Base-by-base conservation (phyloP, 2,888 invertebrate species). In the Archaeoteleia sp. region DNA sequence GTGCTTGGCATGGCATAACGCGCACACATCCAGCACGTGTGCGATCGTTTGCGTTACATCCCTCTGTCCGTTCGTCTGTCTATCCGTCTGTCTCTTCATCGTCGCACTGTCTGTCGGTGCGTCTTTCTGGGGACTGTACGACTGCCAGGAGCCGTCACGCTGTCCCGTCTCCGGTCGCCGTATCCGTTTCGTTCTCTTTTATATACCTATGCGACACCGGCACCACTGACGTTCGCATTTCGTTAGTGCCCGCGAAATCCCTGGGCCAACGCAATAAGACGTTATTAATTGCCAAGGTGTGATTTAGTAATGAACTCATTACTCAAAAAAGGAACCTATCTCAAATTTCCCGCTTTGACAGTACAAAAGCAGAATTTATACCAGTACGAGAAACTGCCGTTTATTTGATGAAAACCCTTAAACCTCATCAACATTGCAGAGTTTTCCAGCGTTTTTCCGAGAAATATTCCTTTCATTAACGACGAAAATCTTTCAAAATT, bases 61-160 rank as follows among this genome's bases (percentile, higher is more conserved):
- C 68, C 51, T 58, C 66, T 69, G 62, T 57, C 62, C 45, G 43
- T 62, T 49, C 25, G 20, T 49, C 58, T 46, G 37, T 66, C 68
- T 67, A 42, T 67, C 69, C 61, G 68, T 73, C 73, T 70, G 63
- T 65, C 65, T 43, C 61, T 57, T 51, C 68, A 67, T 39, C 67
- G 63, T 70, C 70, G 14, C 34, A 29, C 67, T 68, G 72, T 75
- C 73, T 58, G 69, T 74, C 74, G 70, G 57, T 69, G 58, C 67
- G 72, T 71, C 73, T 73, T 54, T 70, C 74, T 63, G 72, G 53
- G 65, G 63, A 57, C 71, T 73, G 77, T 75, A 77, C 80, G 83
- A 68, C 82, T 83, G 83, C 84, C 83, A 84, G 83, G 78, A 84
- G 82, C 83, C 84, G 84, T 85, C 84, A 83, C 85, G 84, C 83